Evolutionary conservation across 2,797 vertebrate genomes (phyloP).

Genomic region (Pteropus rufus): DNA sequence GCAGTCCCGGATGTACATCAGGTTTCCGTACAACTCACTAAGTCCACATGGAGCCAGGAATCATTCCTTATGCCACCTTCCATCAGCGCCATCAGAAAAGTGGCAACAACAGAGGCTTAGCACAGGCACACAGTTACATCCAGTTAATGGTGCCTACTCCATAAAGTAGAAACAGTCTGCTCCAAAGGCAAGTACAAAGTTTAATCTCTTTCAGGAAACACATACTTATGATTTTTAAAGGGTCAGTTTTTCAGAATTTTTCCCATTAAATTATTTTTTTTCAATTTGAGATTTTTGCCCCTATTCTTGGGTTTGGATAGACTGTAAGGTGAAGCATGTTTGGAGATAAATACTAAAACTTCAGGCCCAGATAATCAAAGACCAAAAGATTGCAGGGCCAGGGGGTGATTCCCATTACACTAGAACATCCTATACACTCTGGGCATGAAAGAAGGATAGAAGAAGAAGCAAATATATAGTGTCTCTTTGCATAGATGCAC

Average conservation of each 20-base stretch:
- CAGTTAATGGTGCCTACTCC: not conserved
- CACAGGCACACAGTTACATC: not conserved
- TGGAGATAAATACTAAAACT: not conserved
- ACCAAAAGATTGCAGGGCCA: not conserved
- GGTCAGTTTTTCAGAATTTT: not conserved
- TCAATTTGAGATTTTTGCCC: not conserved
- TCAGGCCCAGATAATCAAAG: not conserved
- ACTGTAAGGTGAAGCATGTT: not conserved
- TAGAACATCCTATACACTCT: not conserved
- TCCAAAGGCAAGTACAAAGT: not conserved
- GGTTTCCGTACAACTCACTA: too few relatives aligned
- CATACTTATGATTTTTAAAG: not conserved
- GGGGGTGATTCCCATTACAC: not conserved
- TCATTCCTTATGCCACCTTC: not conserved
- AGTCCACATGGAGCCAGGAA: not conserved
- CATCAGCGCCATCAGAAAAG: too few relatives aligned
- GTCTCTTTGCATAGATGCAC: not conserved
- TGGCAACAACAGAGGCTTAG: too few relatives aligned
- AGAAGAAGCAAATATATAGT: not conserved
- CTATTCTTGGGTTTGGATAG: not conserved
- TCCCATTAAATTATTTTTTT: not conserved
- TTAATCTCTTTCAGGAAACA: not conserved
- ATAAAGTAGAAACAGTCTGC: not conserved
- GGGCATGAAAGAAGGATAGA: not conserved
- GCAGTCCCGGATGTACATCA: rapidly evolving